Percentiles rank a stretch among this genome's conserved stretches.
Evolutionary conservation across 1,140 invertebrate genomes (phyloP).

Genomic region (Drosophila nigrodunni): DNA sequence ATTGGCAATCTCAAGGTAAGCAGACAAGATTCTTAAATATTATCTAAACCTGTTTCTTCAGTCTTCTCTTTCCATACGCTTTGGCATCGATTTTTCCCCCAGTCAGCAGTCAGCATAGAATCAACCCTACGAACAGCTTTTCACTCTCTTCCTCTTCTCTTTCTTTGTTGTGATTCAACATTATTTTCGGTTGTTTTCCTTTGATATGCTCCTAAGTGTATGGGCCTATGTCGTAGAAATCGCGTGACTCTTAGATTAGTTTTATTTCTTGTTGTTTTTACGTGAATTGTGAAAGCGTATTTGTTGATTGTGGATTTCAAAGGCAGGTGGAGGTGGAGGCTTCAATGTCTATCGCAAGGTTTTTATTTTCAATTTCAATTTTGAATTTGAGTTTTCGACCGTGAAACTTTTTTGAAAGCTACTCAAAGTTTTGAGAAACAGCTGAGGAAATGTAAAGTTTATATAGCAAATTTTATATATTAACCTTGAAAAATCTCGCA

Average conservation of each 20-base stretch:
- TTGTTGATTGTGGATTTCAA: neutral
- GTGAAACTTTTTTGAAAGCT: conserved; percentile 19
- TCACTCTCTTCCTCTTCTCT: conserved; percentile 3
- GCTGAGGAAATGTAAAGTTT: neutral
- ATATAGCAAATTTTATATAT: neutral
- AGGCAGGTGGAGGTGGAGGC: neutral
- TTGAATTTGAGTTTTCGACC: conserved; percentile 14
- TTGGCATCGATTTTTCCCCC: conserved; percentile 69
- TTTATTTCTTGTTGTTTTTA: conserved; percentile 5
- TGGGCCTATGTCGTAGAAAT: neutral
- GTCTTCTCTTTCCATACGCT: conserved; percentile 8
- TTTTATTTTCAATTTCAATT: conserved; percentile 16
- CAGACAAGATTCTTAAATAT: neutral
- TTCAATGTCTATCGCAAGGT: conserved; percentile 36
- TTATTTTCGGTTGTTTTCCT: conserved; percentile 10
- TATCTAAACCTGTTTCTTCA: conserved; percentile 32
- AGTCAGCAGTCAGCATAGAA: neutral
- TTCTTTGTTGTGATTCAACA: conserved; percentile 20
- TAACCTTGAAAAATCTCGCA: conserved; percentile 3
- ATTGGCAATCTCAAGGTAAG: conserved; percentile 82
- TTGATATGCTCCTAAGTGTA: neutral
- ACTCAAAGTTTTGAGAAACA: neutral
- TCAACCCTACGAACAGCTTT: conserved; percentile 20
- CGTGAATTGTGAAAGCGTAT: conserved; percentile 10
- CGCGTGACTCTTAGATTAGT: conserved; percentile 52